Evolutionary conservation across 2,888 invertebrate species (phyloP).

Genomic region (Dichetophora obliterata): DNA sequence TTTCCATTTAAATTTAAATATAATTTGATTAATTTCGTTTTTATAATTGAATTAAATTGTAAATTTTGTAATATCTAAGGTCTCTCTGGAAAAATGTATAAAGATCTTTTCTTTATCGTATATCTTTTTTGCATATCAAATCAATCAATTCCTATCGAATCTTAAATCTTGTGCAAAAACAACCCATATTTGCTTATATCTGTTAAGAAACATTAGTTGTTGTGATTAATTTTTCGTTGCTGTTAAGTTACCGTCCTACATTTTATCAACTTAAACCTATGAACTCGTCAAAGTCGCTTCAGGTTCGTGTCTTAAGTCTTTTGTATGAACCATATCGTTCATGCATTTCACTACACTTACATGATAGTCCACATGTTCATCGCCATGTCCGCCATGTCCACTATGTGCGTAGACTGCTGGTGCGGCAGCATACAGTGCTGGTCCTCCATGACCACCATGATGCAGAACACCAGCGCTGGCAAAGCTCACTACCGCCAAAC

Average conservation of each 20-base stretch:
- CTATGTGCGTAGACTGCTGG: slow-evolving; percentile 52
- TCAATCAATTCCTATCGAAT: too few species aligned
- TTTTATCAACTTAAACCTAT: background rate
- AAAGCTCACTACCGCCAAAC: slow-evolving; percentile 67
- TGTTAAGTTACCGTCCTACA: background rate
- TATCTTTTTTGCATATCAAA: too few species aligned
- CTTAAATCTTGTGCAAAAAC: too few species aligned
- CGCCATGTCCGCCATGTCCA: slow-evolving; percentile 60
- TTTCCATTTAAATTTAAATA: too few species aligned
- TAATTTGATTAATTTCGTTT: too few species aligned
- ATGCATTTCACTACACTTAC: slow-evolving; percentile 58
- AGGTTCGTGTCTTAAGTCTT: slow-evolving; percentile 26
- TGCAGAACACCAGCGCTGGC: slow-evolving; percentile 69
- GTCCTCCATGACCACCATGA: slow-evolving; percentile 58
- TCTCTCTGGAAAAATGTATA: too few species aligned
- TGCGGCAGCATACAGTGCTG: slow-evolving; percentile 60
- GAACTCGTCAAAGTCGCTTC: background rate
- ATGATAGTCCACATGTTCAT: slow-evolving; percentile 67
- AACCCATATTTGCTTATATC: too few species aligned
- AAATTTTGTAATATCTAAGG: too few species aligned
- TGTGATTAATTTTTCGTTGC: too few species aligned
- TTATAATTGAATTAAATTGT: too few species aligned
- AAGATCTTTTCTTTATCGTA: too few species aligned
- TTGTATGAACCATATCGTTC: background rate
- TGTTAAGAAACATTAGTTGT: too few species aligned